Base-by-base conservation (phyloP, 1,140 invertebrate genomes). In the Aphaenogaster floridana region DNA sequence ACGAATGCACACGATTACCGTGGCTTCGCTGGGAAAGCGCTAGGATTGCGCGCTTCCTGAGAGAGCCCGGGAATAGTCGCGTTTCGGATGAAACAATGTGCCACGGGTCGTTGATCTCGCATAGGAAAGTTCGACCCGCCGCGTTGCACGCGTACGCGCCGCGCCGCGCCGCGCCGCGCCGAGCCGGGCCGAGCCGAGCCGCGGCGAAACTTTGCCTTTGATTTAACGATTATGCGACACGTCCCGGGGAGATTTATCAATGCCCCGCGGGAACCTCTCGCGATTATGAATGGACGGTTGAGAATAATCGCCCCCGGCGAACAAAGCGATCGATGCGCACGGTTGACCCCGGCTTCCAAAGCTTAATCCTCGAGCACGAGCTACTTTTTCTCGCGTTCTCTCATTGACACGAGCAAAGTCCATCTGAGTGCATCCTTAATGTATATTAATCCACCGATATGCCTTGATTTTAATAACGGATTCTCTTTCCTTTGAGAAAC, bases 1-100 rank as follows among this genome's bases (percentile, higher is more conserved):
- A 64, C 89, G 86, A 90, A 85, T 90, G 89, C 86, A 88, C 90
- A 85, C 90, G 90, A 91, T 91, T 91, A 91, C 90, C 86, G 86
- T 87, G 85, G 87, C 80, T 88, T 88, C 86, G 64, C 74, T 76
- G 86, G 63, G 86, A 83, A 79, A 88, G 87, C 81, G 74, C 66
- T 57, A 85, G 87, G 81, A 90, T 88, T 90, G 89, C 90, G 83
- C 89, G 89, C 72, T 90, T 90, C 87, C 90, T 87, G 86, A 85
- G 87, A 90, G 71, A 84, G 77, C 79, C 80, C 52, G 69, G 71
- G 89, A 88, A 88, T 78, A 88, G 84, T 81, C 89, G 81, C 89
- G 87, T 90, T 86, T 88, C 71, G 71, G 63, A 86, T 80, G 89
- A 91, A 90, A 91, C 90, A 90, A 89, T 90, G 89, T 80, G 87